Conservation (phyloP, 1,140 invertebrate species). For the Trichonephila clavipes region DNA sequence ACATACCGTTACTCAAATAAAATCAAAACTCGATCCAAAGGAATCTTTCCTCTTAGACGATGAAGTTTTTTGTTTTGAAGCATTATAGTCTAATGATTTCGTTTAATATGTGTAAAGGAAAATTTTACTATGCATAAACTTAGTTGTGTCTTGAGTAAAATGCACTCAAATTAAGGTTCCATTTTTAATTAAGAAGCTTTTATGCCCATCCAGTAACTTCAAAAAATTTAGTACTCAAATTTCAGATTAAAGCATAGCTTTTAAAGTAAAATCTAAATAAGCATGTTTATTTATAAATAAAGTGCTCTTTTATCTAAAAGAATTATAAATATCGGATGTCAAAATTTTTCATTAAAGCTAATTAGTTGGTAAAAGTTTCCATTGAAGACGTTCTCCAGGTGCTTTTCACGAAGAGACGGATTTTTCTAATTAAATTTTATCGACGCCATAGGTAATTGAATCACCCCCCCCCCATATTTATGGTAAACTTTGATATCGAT, state of each 20-base stretch:
- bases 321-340: conserved; percentile 25
- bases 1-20: too few relatives aligned
- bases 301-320: background rate
- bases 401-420: background rate
- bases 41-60: too few relatives aligned
- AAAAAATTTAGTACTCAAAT: background rate
- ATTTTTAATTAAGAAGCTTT: too few relatives aligned
- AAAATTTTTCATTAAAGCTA: background rate
- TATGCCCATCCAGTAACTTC: background rate
- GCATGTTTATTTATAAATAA: background rate
- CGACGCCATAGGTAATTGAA: background rate
- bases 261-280: background rate
- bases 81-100: too few relatives aligned
- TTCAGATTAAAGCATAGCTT: background rate
- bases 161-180: too few relatives aligned
- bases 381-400: background rate
- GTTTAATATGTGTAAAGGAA: too few relatives aligned
- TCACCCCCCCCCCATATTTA: background rate
- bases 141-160: too few relatives aligned
- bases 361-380: conserved; percentile 32
- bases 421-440: conserved; percentile 36
- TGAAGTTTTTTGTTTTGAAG: too few relatives aligned
- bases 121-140: too few relatives aligned
- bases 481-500: background rate
- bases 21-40: too few relatives aligned